Percentiles rank a stretch among this genome's conserved stretches.
Conservation (phyloP, 2,113 vertebrate genomes). For the Psophia crepitans region DNA sequence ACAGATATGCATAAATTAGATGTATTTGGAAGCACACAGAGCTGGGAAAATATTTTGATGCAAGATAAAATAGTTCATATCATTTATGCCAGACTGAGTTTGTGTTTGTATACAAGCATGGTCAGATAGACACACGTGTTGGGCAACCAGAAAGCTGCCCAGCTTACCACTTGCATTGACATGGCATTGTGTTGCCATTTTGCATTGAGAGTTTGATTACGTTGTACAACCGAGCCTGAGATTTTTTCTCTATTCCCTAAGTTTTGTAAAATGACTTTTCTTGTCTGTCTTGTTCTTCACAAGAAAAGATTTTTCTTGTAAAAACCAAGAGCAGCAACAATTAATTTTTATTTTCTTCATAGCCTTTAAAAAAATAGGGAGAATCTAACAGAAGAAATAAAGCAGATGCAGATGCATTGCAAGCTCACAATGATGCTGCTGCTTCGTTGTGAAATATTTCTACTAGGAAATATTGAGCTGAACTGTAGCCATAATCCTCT, state of each 20-base stretch:
- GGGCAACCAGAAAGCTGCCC: neutral
- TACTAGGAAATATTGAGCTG: neutral
- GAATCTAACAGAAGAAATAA: neutral
- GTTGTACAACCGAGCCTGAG: neutral
- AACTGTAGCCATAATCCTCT: conserved; percentile 17
- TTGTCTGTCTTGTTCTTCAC: too few relatives aligned
- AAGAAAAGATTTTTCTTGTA: too few relatives aligned
- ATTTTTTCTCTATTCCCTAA: neutral
- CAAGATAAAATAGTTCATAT: neutral
- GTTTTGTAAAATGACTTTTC: neutral
- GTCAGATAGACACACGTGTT: neutral
- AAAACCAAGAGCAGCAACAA: neutral
- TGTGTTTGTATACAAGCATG: neutral
- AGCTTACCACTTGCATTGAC: neutral
- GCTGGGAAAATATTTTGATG: neutral
- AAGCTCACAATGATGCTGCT: neutral
- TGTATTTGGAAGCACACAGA: neutral
- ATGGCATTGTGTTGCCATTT: neutral
- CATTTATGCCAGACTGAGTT: neutral
- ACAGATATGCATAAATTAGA: neutral
- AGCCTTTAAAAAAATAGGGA: neutral
- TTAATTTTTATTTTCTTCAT: neutral
- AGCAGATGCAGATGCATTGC: neutral
- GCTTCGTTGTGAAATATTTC: neutral
- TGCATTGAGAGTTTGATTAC: neutral